Base-by-base conservation (phyloP, 2,797 vertebrate genomes). In the Mycteria americana region DNA sequence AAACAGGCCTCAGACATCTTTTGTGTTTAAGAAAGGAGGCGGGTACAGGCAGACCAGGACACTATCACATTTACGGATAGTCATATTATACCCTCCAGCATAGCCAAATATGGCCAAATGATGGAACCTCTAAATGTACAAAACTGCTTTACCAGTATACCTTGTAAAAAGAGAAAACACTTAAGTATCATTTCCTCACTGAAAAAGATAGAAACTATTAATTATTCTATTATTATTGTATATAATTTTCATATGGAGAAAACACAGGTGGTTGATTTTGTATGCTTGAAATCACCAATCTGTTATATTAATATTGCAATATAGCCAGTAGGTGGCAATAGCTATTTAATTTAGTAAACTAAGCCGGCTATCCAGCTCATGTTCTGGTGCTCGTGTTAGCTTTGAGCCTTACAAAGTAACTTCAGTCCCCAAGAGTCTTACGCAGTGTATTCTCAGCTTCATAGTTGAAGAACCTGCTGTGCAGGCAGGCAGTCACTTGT, bases 311-410 rank as follows among this genome's bases (percentile, higher is more conserved):
- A 69, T 69, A 48, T 18, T 23, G 56, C 43, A 63, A 21, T 23
- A 39, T 3, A 59, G 43, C 92, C 96, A 91, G 65, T 65, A 97
- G 97, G 73, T 97, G 97, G 97, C 96, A 96, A 94, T 75, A 91
- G n/a, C 64, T 84, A 45, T 79, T 95, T 77, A 94, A 85, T 65
- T 80, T 94, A 53, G 65, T 37, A 91, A 73, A 80, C 41, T 31
- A 45, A 54, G 51, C 27, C 43, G 57, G 18, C 15, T 62, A 6
- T 28, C 17, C 1, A 1, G 37, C 53, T 80, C 30, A 15, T 23
- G 31, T 15, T 41, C 65, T 33, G 24, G 13, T 35, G 24, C 17
- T 92, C 37, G 4, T 9, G 27, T 37, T 56, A 46, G 31, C n/a
- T 85, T 74, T 75, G 81, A 74, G n/a, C 27, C 53, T 80, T 50